phyloP scores from a whole-genome alignment of 2,888 invertebrate genomes.

The Agonopterix alstromeriana region DNA sequence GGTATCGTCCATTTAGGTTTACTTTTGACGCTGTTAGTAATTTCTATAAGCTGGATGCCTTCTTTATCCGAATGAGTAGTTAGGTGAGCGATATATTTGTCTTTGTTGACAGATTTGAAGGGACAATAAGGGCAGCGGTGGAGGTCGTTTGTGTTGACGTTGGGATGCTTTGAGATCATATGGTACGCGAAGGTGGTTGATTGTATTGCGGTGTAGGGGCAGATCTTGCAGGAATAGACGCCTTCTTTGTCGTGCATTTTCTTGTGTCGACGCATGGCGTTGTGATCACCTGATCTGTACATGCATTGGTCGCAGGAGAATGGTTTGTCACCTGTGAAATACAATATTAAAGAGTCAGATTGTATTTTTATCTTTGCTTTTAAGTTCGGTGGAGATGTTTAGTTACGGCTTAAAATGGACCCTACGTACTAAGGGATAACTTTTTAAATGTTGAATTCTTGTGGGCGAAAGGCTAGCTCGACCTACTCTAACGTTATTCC shows the following conservation, averaged over 20 bases:
- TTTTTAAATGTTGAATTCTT: no score
- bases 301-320: constrained; percentile 85
- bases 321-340: constrained; percentile 81
- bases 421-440: no score
- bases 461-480: no score
- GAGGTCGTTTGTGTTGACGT: constrained; percentile 77
- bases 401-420: no score
- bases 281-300: constrained; percentile 87
- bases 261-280: constrained; percentile 87
- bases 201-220: constrained; percentile 88
- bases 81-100: constrained; percentile 76
- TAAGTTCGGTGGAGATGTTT: no score
- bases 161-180: constrained; percentile 87
- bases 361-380: no score
- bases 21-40: constrained; percentile 40
- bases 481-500: no score
- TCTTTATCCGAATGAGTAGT: constrained; percentile 69
- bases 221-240: constrained; percentile 86
- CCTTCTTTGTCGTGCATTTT: constrained; percentile 85
- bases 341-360: neutral
- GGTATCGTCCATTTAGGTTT: constrained; percentile 67
- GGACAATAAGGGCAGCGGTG: constrained; percentile 78
- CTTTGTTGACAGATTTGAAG: constrained; percentile 80
- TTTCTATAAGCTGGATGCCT: constrained; percentile 51
- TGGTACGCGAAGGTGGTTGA: constrained; percentile 87